Conservation (phyloP, 2,888 invertebrate species). For the Nomada goodeniana region DNA sequence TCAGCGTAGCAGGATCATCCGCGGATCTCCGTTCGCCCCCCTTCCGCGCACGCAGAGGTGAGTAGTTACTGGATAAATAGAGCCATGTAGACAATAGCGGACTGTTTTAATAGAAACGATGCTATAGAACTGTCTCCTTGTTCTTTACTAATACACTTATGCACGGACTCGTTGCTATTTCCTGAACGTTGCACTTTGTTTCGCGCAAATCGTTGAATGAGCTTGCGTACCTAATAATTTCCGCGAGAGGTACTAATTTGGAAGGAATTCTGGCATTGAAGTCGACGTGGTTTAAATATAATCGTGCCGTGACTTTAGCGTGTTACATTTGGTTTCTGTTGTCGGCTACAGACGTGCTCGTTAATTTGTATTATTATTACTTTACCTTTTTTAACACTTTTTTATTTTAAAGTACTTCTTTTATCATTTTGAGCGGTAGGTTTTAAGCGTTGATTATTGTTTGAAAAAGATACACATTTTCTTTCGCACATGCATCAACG, state of each 20-base stretch:
- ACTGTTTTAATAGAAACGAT: not conserved
- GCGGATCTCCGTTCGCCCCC: slow-evolving; percentile 15
- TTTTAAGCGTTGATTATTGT: too few species aligned
- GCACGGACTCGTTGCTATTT: not conserved
- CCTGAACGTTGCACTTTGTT: not conserved
- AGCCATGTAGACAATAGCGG: not conserved
- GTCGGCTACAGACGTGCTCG: too few species aligned
- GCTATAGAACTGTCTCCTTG: not conserved
- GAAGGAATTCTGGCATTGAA: not conserved
- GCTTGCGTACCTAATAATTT: slow-evolving; percentile 12
- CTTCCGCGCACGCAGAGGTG: slow-evolving; percentile 55
- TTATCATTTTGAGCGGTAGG: too few species aligned
- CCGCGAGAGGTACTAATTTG: not conserved
- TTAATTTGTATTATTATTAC: not conserved
- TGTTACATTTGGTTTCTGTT: too few species aligned
- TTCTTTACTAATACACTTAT: not conserved
- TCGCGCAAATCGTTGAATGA: not conserved
- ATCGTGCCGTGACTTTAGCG: not conserved
- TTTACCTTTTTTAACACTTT: not conserved
- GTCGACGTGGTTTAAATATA: not conserved
- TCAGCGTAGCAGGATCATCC: slow-evolving; percentile 56
- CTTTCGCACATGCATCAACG: not conserved
- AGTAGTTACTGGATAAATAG: slow-evolving; percentile 31
- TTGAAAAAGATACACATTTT: not conserved
- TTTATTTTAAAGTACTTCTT: too few species aligned